phyloP scores from a whole-genome alignment of 2,797 vertebrate genomes.

The Sylvilagus floridanus region DNA sequence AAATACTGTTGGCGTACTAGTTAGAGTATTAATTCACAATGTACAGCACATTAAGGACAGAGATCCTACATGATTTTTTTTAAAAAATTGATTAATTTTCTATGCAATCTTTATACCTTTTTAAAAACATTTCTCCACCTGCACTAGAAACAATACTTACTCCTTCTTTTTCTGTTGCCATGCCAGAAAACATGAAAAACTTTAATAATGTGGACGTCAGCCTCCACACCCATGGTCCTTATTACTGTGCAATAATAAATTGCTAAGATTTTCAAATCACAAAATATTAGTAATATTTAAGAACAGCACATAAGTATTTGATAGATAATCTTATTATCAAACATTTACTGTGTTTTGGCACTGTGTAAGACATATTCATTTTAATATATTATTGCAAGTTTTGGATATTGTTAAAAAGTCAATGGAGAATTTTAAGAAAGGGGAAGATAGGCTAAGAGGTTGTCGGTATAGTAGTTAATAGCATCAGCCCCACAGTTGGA shows the following conservation, averaged over 20 bases:
- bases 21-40: too few relatives aligned
- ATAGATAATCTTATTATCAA: not conserved
- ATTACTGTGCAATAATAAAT: not conserved
- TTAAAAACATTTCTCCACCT: not conserved
- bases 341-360: not conserved
- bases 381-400: not conserved
- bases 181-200: not conserved
- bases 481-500: not conserved
- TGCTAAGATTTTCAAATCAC: not conserved
- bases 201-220: not conserved
- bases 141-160: not conserved
- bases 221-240: not conserved
- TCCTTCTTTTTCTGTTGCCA: not conserved
- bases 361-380: not conserved
- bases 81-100: too few relatives aligned
- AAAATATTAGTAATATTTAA: not conserved
- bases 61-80: too few relatives aligned
- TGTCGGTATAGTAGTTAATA: not conserved
- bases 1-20: too few relatives aligned
- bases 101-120: accelerated
- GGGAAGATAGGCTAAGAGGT: not conserved
- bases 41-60: too few relatives aligned
- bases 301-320: not conserved
- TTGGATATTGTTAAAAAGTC: not conserved
- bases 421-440: not conserved